Conservation (phyloP, 2,797 vertebrate species). For the Acanthurus tractus region DNA sequence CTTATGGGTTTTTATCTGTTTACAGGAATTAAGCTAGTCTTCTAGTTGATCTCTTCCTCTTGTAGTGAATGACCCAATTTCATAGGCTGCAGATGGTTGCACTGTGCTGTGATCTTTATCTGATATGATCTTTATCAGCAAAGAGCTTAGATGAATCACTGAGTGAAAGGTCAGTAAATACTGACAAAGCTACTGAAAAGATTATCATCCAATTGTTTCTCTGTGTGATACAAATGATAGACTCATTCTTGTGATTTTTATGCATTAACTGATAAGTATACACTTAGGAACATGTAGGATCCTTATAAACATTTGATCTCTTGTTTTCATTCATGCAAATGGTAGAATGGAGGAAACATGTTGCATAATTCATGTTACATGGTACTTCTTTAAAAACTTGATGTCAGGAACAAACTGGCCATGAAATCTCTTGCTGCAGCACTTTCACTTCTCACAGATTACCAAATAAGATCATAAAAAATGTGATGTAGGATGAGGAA, state of each 20-base stretch:
- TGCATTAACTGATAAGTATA: neutral
- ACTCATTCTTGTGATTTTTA: neutral
- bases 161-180: neutral
- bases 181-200: neutral
- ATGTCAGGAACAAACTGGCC: neutral
- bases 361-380: neutral
- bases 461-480: neutral
- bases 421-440: neutral
- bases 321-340: neutral
- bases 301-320: neutral
- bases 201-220: neutral
- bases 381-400: slow-evolving; percentile 20
- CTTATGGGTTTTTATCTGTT: neutral
- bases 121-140: slow-evolving; percentile 39
- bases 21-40: neutral
- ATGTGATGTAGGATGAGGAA: slow-evolving; percentile 10
- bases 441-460: slow-evolving; percentile 46
- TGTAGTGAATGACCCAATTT: slow-evolving; percentile 62
- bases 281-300: neutral
- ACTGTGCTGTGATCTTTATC: slow-evolving; percentile 10
- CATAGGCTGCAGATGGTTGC: neutral
- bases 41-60: slow-evolving; percentile 47
- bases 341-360: neutral
- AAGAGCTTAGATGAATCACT: neutral
- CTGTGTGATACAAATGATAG: neutral